phyloP scores from a whole-genome alignment of 1,140 invertebrate species.

The Grapholita molesta region DNA sequence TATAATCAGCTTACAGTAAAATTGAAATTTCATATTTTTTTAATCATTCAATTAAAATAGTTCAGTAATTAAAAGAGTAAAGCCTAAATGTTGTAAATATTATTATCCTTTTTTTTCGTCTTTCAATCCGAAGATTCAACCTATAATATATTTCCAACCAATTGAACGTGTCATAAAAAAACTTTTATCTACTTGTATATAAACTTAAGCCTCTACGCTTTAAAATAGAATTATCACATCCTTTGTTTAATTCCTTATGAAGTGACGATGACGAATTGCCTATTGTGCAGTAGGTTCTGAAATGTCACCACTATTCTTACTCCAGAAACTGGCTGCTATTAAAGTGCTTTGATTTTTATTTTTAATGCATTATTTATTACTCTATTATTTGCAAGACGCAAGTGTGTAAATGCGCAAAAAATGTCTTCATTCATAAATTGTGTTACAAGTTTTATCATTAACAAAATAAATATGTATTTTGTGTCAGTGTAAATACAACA shows the following conservation, averaged over 20 bases:
- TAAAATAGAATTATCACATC: background rate
- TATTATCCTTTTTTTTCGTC: too few species aligned
- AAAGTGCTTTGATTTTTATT: background rate
- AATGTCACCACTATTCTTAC: conserved; percentile 8
- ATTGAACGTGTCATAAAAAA: background rate
- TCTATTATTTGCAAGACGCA: background rate
- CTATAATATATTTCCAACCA: too few species aligned
- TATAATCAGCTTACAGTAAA: too few species aligned
- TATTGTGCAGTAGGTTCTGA: conserved; percentile 19
- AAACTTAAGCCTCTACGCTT: background rate
- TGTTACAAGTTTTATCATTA: background rate
- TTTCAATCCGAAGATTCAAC: too few species aligned
- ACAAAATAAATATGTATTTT: background rate
- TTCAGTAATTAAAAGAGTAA: too few species aligned
- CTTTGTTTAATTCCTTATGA: conserved; percentile 20
- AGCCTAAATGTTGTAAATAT: too few species aligned
- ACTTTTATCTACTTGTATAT: background rate
- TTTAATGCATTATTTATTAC: background rate
- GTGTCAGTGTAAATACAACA: too few species aligned
- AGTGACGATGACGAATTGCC: conserved; percentile 29
- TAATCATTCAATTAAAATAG: too few species aligned
- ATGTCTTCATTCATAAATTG: background rate
- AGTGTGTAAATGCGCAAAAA: too few species aligned
- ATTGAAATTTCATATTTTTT: too few species aligned
- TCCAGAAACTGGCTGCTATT: background rate